Conservation (phyloP, 2,113 vertebrate species). For the Cynopterus brachyotis region DNA sequence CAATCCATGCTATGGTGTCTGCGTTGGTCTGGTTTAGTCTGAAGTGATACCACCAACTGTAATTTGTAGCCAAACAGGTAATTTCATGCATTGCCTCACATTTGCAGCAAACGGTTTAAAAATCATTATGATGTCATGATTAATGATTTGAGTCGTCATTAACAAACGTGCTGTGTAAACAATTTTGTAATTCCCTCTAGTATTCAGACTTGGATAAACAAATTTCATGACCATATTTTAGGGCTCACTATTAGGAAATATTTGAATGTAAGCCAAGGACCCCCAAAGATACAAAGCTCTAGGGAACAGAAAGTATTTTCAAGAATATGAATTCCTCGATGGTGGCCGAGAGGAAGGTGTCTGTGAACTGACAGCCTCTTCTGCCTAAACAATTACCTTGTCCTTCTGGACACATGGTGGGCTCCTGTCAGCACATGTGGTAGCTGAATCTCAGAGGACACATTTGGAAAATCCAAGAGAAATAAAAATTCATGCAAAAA, state of each 20-base stretch:
- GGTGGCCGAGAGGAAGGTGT: neutral
- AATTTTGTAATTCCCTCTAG: neutral
- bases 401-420: fast-evolving
- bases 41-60: neutral
- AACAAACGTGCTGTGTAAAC: neutral
- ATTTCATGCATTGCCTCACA: neutral
- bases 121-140: neutral
- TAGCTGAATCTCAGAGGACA: neutral
- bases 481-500: neutral
- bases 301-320: neutral
- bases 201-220: neutral
- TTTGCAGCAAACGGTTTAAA: neutral
- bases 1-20: neutral
- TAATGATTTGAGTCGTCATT: neutral
- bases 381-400: neutral
- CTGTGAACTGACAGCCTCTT: neutral
- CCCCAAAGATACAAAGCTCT: neutral
- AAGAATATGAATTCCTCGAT: neutral
- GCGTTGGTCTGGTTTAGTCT: neutral
- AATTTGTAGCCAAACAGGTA: neutral
- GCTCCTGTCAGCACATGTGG: neutral
- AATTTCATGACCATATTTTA: neutral
- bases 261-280: neutral
- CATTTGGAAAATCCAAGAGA: neutral
- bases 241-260: neutral